These are phyloP conservation scores for Uromys caudimaculatus DNA, from an alignment of 2,797 vertebrate species.

Conservation along the genomic window DNA sequence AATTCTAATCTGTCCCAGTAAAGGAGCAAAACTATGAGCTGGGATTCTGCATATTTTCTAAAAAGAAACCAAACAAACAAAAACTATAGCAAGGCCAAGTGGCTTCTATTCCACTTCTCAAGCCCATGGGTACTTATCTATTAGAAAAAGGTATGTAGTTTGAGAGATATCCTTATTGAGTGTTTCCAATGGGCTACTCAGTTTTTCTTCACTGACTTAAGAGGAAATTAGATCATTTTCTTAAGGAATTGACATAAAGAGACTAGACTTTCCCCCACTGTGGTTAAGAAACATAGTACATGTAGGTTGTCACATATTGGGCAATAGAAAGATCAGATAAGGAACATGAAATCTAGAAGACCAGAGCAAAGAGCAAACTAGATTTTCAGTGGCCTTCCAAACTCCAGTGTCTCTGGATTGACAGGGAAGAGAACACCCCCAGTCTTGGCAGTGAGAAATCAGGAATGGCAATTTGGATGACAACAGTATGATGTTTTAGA, in stretches of 20 bases:
- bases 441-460: not conserved
- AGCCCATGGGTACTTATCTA: not conserved
- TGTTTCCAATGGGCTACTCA: not conserved
- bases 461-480: not conserved
- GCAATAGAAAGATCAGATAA: not conserved
- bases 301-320: not conserved
- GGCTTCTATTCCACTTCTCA: not conserved
- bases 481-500: not conserved
- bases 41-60: not conserved
- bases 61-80: not conserved
- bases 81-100: not conserved
- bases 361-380: not conserved
- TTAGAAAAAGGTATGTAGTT: not conserved
- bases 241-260: not conserved
- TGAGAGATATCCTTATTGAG: not conserved
- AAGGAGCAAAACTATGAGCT: not conserved
- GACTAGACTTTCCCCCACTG: not conserved
- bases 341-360: not conserved
- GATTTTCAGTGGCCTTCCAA: not conserved
- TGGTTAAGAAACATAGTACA: not conserved
- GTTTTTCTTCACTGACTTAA: not conserved
- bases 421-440: not conserved
- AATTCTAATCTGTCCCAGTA: not conserved
- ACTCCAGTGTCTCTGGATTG: not conserved
- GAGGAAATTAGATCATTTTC: slow-evolving; percentile 9